Conservation (phyloP, 1,140 invertebrate species). For the Thaumetopoea pityocampa region DNA sequence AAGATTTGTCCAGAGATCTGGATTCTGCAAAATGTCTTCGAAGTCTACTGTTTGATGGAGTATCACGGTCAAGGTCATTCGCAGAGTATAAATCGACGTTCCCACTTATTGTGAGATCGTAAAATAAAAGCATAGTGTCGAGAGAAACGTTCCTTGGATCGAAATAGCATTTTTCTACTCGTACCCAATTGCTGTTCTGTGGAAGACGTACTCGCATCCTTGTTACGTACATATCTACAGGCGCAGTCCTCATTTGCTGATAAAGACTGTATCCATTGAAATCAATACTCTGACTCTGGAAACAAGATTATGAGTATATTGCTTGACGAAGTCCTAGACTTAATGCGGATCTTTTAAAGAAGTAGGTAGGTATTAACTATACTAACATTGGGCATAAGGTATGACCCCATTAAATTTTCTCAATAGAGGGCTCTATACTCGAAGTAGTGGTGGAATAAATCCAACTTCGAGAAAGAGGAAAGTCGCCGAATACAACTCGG, state of each 20-base stretch:
- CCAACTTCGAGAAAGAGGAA: too few relatives aligned
- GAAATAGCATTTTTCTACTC: constrained; percentile 84
- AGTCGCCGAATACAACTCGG: too few relatives aligned
- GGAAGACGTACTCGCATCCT: constrained; percentile 79
- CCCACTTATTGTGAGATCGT: constrained; percentile 86
- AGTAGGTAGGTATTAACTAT: too few relatives aligned
- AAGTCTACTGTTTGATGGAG: constrained; percentile 39
- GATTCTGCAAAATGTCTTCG: constrained; percentile 49
- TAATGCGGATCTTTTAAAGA: too few relatives aligned
- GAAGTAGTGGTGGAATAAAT: too few relatives aligned
- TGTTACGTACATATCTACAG: constrained; percentile 81
- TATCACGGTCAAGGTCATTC: constrained; percentile 56
- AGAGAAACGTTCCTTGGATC: constrained; percentile 84
- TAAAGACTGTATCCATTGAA: constrained; percentile 80
- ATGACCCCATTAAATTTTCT: too few relatives aligned
- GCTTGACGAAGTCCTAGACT: too few relatives aligned
- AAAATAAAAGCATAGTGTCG: constrained; percentile 84
- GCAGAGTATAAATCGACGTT: constrained; percentile 79
- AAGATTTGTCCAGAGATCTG: constrained; percentile 61
- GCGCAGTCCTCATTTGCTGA: constrained; percentile 77
- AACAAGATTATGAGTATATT: constrained; percentile 17
- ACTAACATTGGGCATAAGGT: too few relatives aligned
- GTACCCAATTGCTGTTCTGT: constrained; percentile 79
- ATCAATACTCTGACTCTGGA: constrained; percentile 75
- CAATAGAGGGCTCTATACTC: too few relatives aligned